Conservation (phyloP, 2,888 invertebrate species). For the Lingula anatina region DNA sequence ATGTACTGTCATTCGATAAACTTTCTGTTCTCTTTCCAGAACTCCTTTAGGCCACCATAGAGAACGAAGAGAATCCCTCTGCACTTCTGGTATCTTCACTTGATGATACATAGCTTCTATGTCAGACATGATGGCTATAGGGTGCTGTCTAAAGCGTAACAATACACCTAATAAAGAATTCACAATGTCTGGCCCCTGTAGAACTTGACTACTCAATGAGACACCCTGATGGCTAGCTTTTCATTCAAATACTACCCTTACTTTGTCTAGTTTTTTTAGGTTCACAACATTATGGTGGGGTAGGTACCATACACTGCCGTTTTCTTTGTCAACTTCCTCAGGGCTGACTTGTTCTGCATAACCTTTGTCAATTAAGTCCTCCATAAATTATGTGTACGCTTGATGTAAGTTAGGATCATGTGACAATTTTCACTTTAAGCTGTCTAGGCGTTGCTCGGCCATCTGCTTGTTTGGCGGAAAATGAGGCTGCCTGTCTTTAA, state of each 20-base stretch:
- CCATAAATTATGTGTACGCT: too few species aligned
- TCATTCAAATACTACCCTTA: conserved; percentile 14
- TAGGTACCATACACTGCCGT: conserved; percentile 11
- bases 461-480: too few species aligned
- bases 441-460: too few species aligned
- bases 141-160: conserved; percentile 12
- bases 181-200: conserved; percentile 15
- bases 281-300: conserved; percentile 14
- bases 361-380: conserved; percentile 6
- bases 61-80: conserved; percentile 9
- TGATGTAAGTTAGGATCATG: too few species aligned
- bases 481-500: too few species aligned
- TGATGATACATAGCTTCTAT: conserved; percentile 18
- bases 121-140: conserved; percentile 10
- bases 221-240: conserved; percentile 11
- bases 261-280: conserved; percentile 12
- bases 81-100: conserved; percentile 7
- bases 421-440: too few species aligned
- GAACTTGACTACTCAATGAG: conserved; percentile 12
- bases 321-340: background rate
- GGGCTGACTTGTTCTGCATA: conserved; percentile 6
- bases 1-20: conserved; percentile 13
- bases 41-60: conserved; percentile 14
- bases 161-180: conserved; percentile 13
- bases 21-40: conserved; percentile 1